Evolutionary conservation across 2,888 invertebrate species (phyloP), one percentile per base, ranked within the genome.

Genomic region (Eupelmus urozonus): DNA sequence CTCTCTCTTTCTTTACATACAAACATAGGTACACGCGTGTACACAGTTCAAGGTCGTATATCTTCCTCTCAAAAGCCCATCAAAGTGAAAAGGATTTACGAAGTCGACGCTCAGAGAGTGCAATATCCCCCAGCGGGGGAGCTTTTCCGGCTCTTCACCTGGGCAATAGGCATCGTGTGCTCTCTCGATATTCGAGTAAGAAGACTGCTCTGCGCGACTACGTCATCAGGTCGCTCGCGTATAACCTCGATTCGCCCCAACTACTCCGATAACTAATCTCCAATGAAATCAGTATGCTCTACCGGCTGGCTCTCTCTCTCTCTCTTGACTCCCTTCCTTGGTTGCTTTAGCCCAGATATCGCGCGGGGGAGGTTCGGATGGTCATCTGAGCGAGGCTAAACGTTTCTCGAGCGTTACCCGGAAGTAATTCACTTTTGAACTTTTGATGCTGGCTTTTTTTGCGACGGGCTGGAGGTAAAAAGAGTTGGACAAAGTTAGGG

Each of bases 201-300:
- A 63, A 69, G 40, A 5, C 3, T 34, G 34, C 34, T 34, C 9
- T 34, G 16, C 34, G 71, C 16, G 42, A 51, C n/a, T n/a, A n/a
- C 71, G 49, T 72, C 72, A 62, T 72, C 66, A 72, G 42, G 59
- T 45, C 20, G 27, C 57, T 40, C 29, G 18, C 59, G 51, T 23
- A 42, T 27, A 71, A 53, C 66, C 66, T 9, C 71, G 66, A 77
- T 77, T 60, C 40, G 49, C 55, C 49, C 34, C 11, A 72, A 67
- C 67, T 62, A 25, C 59, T 20, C n/a, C 53, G 74, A 75, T 78
- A 78, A 75, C 74, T 75, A 78, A 78, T 75, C 74, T 75, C 25
- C 66, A 57, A 75, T 71, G 74, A 73, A 74, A 78, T 78, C 70
- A 63, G 40, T 59, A 59, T 73, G 62, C 59, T 53, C 63, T 23